These are phyloP conservation scores for Gymnocheta viridis DNA, from an alignment of 2,888 invertebrate species.

Conservation along the genomic window DNA sequence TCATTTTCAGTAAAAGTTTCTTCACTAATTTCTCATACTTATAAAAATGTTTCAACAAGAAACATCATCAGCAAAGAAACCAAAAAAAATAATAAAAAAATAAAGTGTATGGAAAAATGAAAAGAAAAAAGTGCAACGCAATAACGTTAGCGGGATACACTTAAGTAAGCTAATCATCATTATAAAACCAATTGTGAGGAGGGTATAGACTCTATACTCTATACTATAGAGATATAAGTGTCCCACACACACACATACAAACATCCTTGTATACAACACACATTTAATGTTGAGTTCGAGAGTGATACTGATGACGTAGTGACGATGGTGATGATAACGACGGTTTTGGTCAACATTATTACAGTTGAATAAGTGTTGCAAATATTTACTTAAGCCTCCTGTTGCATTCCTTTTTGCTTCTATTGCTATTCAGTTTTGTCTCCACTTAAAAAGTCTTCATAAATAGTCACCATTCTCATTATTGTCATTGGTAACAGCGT, in stretches of 20 bases:
- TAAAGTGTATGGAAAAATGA: neutral
- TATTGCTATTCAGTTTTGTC: neutral
- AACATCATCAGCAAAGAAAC: neutral
- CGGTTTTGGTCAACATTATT: conserved; percentile 57
- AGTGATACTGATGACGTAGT: neutral
- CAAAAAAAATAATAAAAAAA: neutral
- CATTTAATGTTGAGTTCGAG: neutral
- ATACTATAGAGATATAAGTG: neutral
- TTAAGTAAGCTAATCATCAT: conserved; percentile 60
- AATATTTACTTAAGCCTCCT: conserved; percentile 30
- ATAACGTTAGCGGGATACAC: conserved; percentile 59
- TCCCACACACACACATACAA: neutral
- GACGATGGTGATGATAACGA: conserved; percentile 30
- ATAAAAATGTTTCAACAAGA: neutral
- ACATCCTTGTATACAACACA: neutral
- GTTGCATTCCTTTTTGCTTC: neutral
- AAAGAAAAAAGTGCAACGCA: conserved; percentile 46
- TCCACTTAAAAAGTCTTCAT: conserved; percentile 26
- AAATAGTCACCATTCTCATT: conserved; percentile 22
- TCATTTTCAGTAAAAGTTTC: conserved; percentile 57
- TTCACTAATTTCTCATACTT: neutral
- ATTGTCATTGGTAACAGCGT: conserved; percentile 11
- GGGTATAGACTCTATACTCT: too few species aligned
- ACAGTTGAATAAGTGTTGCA: conserved; percentile 51
- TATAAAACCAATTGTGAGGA: conserved; percentile 42